Evolutionary conservation across 2,888 invertebrate species (phyloP).

Genomic region (Drosophila ezoana): DNA sequence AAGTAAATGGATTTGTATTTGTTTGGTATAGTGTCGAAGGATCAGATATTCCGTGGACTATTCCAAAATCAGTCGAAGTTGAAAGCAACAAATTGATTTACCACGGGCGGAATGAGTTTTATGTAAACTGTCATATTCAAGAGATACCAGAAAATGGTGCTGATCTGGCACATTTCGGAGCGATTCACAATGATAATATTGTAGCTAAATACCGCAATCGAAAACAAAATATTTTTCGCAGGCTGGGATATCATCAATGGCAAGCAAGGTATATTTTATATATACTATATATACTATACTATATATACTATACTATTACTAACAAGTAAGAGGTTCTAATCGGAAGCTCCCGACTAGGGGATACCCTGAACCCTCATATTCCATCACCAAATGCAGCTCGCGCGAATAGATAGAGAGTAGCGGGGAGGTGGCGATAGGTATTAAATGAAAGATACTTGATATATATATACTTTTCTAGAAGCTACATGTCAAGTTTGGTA

Average conservation of each 20-base stretch:
- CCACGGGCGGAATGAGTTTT: constrained; percentile 92
- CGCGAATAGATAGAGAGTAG: too few relatives aligned
- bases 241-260: constrained; percentile 87
- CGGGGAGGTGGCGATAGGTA: too few relatives aligned
- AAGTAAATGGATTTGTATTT: constrained; percentile 91
- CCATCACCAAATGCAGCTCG: too few relatives aligned
- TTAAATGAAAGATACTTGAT: too few relatives aligned
- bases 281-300: too few relatives aligned
- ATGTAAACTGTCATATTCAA: constrained; percentile 90
- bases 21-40: constrained; percentile 93
- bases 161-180: constrained; percentile 92
- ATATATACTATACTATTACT: too few relatives aligned
- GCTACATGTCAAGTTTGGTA: too few relatives aligned
- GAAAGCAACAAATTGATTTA: constrained; percentile 87
- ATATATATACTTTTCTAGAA: too few relatives aligned
- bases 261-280: constrained; percentile 84
- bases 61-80: constrained; percentile 87
- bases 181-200: constrained; percentile 89
- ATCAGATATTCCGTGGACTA: constrained; percentile 89
- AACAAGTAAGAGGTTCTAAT: too few relatives aligned
- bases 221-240: constrained; percentile 76
- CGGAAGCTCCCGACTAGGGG: too few relatives aligned
- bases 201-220: constrained; percentile 86
- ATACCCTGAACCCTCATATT: too few relatives aligned
- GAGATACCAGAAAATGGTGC: constrained; percentile 97